phyloP scores from a whole-genome alignment of 2,797 vertebrate genomes.

The Serranus cabrilla region DNA sequence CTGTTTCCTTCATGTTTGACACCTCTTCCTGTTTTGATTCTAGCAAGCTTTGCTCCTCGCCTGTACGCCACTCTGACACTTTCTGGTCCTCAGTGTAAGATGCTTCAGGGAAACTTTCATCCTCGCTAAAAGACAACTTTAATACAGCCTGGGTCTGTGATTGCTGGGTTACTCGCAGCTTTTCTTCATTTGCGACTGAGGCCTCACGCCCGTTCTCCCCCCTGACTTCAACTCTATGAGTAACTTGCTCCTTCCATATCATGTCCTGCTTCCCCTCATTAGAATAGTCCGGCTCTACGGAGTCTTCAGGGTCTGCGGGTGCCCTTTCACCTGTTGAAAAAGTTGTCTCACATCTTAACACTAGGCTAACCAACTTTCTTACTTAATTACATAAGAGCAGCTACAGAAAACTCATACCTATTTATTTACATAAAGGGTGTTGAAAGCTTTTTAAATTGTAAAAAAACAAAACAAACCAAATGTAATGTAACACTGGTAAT shows the following conservation, averaged over 20 bases:
- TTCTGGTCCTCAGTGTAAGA: background rate
- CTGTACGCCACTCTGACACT: conserved; percentile 16
- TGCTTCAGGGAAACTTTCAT: conserved; percentile 23
- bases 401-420: background rate
- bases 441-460: background rate
- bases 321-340: conserved; percentile 58
- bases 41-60: conserved; percentile 21
- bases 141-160: conserved; percentile 26
- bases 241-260: conserved; percentile 8
- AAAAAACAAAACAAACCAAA: background rate
- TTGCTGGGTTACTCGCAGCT: background rate
- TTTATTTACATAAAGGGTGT: background rate
- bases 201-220: conserved; percentile 10
- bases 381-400: background rate
- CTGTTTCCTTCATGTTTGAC: background rate
- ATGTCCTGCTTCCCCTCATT: conserved; percentile 17
- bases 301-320: conserved; percentile 21
- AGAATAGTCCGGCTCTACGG: conserved; percentile 6
- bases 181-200: conserved; percentile 24
- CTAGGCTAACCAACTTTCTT: accelerated
- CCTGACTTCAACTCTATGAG: conserved; percentile 3
- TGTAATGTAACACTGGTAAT: background rate
- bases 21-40: background rate
- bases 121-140: conserved; percentile 61
- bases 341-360: conserved; percentile 44